phyloP scores from a whole-genome alignment of 2,888 invertebrate genomes.

The Synergus gifuensis region DNA sequence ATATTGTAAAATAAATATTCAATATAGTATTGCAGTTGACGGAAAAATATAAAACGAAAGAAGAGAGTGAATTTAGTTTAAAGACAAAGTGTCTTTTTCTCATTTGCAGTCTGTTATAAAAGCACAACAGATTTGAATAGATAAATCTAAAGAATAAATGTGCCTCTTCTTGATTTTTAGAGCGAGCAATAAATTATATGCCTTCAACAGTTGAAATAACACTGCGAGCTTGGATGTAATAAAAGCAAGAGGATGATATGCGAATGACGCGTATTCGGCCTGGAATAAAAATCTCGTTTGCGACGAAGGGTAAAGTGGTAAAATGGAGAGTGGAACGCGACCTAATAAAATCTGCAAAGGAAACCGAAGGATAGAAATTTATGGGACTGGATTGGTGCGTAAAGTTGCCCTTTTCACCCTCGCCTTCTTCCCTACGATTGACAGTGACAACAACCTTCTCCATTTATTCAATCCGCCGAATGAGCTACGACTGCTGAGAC shows the following conservation, averaged over 20 bases:
- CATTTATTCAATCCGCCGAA: neutral
- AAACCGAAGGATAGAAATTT: constrained; percentile 16
- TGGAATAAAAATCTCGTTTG: constrained; percentile 25
- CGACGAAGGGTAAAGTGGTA: neutral
- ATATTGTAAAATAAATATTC: too few relatives aligned
- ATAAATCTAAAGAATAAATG: constrained; percentile 22
- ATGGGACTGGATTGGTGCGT: neutral
- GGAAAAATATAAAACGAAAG: neutral
- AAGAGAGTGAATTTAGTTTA: neutral
- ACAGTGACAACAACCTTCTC: constrained; percentile 24
- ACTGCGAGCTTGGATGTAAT: neutral
- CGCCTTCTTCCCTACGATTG: neutral
- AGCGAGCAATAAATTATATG: constrained; percentile 11
- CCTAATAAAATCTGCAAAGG: constrained; percentile 21
- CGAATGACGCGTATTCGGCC: constrained; percentile 12
- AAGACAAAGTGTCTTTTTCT: neutral
- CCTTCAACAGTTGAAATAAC: constrained; percentile 12
- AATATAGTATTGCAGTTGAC: too few relatives aligned
- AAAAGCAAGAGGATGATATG: constrained; percentile 35
- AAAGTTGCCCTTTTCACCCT: constrained; percentile 1
- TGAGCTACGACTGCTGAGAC: neutral
- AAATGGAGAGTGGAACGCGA: constrained; percentile 10
- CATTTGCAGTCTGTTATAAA: neutral
- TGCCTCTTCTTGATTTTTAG: constrained; percentile 1
- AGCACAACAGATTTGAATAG: neutral